Evolutionary conservation across 64 coral and sea anemone species (phyloP).

Genomic region (Stichodactyla mertensii): DNA sequence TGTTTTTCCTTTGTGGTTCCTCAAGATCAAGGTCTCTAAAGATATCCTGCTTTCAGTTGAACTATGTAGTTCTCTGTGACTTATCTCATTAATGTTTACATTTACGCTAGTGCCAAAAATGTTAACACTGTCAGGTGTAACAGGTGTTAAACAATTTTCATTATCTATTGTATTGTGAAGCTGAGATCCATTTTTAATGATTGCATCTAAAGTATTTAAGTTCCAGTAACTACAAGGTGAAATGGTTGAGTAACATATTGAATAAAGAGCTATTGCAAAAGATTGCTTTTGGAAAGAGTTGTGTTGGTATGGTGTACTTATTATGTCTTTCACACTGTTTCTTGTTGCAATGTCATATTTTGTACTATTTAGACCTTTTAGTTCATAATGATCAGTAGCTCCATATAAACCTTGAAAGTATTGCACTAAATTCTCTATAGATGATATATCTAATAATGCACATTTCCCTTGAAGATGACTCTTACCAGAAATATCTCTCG

Average conservation of each 20-base stretch:
- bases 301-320: neutral
- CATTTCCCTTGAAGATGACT: neutral
- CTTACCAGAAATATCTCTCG: neutral
- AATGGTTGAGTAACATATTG: constrained; percentile 2
- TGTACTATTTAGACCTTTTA: constrained; percentile 21
- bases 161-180: too few relatives aligned
- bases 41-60: too few relatives aligned
- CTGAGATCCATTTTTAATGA: neutral
- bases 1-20: too few relatives aligned
- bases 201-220: neutral
- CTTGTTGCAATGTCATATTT: neutral
- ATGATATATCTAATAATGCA: neutral
- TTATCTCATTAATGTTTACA: too few relatives aligned
- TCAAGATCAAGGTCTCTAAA: too few relatives aligned
- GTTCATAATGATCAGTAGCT: constrained; percentile 24
- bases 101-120: too few relatives aligned
- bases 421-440: constrained; percentile 28
- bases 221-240: neutral
- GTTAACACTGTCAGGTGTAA: too few relatives aligned
- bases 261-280: neutral
- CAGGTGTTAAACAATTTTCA: too few relatives aligned
- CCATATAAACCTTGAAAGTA: constrained; percentile 51
- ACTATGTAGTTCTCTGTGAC: too few relatives aligned
- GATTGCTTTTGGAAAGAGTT: neutral
- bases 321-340: neutral